A percentile compares a stretch with the other conserved stretches of the same genome.
These are phyloP conservation scores for Microtus californicus DNA, from an alignment of 2,797 vertebrate species.

Conservation along the genomic window DNA sequence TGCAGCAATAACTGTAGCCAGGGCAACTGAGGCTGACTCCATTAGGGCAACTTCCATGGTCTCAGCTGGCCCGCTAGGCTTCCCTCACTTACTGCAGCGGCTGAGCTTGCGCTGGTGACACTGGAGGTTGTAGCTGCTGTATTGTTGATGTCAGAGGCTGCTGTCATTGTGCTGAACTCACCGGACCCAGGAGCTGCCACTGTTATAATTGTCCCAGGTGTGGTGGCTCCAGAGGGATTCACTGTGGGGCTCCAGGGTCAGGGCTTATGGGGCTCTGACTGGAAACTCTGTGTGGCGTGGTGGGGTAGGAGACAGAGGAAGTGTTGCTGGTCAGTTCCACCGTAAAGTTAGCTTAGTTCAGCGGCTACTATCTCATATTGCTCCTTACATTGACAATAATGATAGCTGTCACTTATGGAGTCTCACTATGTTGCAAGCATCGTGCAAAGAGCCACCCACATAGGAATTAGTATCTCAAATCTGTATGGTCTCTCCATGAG, in stretches of 20 bases:
- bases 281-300: background rate
- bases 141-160: too few relatives aligned
- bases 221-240: background rate
- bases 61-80: background rate
- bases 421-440: too few relatives aligned
- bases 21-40: background rate
- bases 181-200: background rate
- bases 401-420: background rate
- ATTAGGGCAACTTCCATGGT: background rate
- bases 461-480: too few relatives aligned
- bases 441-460: too few relatives aligned
- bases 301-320: background rate
- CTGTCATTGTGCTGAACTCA: background rate
- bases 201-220: too few relatives aligned
- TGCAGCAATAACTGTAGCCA: constrained; percentile 1
- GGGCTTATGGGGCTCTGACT: background rate
- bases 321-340: background rate
- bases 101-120: background rate
- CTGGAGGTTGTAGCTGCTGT: background rate
- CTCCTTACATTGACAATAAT: background rate
- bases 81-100: background rate
- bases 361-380: background rate
- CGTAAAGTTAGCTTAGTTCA: background rate
- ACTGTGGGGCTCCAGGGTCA: background rate
- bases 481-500: too few relatives aligned